Evolutionary conservation across 2,113 vertebrate genomes (phyloP), one percentile per base, ranked within the genome.

Genomic region (Isichthys henryi): DNA sequence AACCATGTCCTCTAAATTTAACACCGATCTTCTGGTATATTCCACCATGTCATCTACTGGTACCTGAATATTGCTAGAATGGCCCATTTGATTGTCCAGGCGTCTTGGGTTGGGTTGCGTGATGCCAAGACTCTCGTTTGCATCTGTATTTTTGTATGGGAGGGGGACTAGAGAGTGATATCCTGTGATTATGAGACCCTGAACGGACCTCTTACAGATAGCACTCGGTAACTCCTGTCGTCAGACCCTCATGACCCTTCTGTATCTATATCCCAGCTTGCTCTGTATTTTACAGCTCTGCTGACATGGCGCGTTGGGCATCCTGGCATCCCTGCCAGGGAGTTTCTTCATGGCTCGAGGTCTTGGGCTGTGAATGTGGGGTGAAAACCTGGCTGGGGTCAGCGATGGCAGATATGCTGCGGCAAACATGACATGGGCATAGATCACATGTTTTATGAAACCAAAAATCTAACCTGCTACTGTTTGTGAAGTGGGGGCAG

Each of bases 181-280:
- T 86, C 15, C 23, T 21, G 23, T 1, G 4, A 48, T 49, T 48
- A 49, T 4, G 17, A 39, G 49, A 53, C 80, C 91, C 86, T 45
- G 89, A 85, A 80, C 52, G 66, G 91, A 83, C 90, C 89, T 43
- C 48, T 89, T 39, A 87, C 48, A 66, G 50, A 15, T 15, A 74
- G 91, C 92, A 82, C 84, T 91, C 89, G 70, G 90, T 89, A 91
- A 3, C 84, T 86, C n/a, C 48, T 50, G 46, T 86, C n/a, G 5
- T 86, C 84, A 52, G 84, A 86, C 46, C 48, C n/a, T 52, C 48
- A n/a, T 31, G 23, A 49, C 23, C 49, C 84, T 86, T 53, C 58
- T 88, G 53, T 88, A 87, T 87, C 43, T 87, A 17, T n/a, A 70
- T 88, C 62, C 43, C 39, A 23, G 10, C 48, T 50, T 10, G 49